Evolutionary conservation across 2,888 invertebrate genomes (phyloP), one percentile per base, ranked within the genome.

Genomic region (Automeris io): DNA sequence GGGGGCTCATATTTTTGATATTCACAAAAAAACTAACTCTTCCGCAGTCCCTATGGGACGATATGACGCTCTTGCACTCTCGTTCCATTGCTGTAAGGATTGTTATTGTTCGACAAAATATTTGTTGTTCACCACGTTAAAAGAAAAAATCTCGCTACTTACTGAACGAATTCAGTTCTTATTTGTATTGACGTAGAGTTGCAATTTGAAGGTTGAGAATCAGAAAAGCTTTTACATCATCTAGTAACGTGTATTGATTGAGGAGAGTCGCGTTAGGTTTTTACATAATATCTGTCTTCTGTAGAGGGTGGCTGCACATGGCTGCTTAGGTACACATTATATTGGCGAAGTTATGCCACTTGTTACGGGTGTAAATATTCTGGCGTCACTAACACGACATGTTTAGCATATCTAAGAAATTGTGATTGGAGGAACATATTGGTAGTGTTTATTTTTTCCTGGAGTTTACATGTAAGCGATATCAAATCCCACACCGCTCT

Each of bases 1-100:
- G 77, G 82, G 85, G 85, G 82, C 81, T 81, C 83, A 78, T 81
- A 82, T 86, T 86, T 39, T 85, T 85, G 72, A 82, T 82, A 83
- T 83, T 83, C 83, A 81, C 75, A 79, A 83, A 77, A 73, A 80
- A 79, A 77, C 71, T 72, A 82, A 83, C 83, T 81, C 82, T 83
- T 82, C 77, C 70, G 51, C 62, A 51, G 61, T 61, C 78, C 77
- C 72, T 71, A 62, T 54, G 45, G 49, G 48, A 39, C 19, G 21
- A 45, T 31, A 48, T 46, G 40, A 42, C 43, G 37, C 56, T 37
- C 67, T 58, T 70, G 49, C 64, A 51, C 56, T 64, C 48, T 74
- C 57, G 16, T 40, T 42, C 47, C 71, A 44, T 63, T 47, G 62
- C 46, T 49, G 59, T 72, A 79, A 64, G 74, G 63, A 43, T 47